These are phyloP conservation scores for Eolophus roseicapilla DNA, from an alignment of 2,113 vertebrate genomes.

Conservation along the genomic window DNA sequence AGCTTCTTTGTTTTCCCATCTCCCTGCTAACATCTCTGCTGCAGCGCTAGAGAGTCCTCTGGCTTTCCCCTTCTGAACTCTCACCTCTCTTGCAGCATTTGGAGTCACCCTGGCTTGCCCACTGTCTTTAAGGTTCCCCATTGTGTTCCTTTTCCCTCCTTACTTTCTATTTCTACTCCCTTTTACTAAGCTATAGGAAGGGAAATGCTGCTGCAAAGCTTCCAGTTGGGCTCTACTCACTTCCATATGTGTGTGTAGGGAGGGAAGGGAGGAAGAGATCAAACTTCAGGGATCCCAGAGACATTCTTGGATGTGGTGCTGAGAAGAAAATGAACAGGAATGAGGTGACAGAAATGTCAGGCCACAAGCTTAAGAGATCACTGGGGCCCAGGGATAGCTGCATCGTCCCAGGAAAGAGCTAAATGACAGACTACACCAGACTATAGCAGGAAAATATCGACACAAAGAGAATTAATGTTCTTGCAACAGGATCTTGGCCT, in stretches of 20 bases:
- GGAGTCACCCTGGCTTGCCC: not conserved
- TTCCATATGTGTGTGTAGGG: not conserved
- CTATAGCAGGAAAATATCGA: constrained; percentile 4
- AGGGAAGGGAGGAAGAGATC: not conserved
- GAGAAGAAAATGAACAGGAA: not conserved
- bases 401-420: constrained; percentile 8
- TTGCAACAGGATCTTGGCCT: constrained; percentile 50
- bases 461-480: constrained; percentile 40
- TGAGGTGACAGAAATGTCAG: constrained; percentile 37
- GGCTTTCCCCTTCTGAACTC: not conserved
- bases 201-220: not conserved
- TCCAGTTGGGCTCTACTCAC: not conserved
- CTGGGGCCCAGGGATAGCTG: not conserved
- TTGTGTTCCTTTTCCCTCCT: not conserved
- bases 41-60: not conserved
- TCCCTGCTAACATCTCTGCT: not conserved
- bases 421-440: not conserved
- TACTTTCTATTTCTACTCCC: not conserved
- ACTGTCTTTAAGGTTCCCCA: not conserved
- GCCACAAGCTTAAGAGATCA: constrained; percentile 3
- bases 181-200: not conserved
- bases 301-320: not conserved
- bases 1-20: not conserved
- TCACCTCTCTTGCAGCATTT: not conserved
- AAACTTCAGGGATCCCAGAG: not conserved